Base-by-base conservation (phyloP, 2,113 vertebrate species). In the Proteles cristata region DNA sequence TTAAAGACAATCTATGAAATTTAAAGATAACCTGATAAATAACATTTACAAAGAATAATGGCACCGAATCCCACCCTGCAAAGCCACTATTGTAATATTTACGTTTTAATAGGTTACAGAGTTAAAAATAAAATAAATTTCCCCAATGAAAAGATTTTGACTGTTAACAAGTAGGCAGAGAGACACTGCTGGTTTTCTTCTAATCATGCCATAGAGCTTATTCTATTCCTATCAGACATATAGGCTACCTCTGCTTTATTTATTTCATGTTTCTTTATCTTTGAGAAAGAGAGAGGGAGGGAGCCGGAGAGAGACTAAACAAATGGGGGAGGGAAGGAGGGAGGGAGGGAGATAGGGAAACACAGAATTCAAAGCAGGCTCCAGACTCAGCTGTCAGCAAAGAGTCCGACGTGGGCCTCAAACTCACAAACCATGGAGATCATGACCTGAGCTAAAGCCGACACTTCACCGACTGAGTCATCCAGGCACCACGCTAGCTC, bases 1-100 rank as follows among this genome's bases (percentile, higher is more conserved):
- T 82, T 50, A 92, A 90, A 90, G 12, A 50, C 68, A 81, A 45
- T 33, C 77, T 55, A 55, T 58, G 28, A 39, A 82, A 84, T 11
- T 35, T 87, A 65, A 83, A 94, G 45, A 90, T 76, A 74, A 66
- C 28, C 50, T 77, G 82, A 66, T 33, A 96, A 79, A 31, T 85
- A 89, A 92, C 53, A 86, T 89, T 21, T 65, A 69, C 14, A 19
- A 84, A 93, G 65, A 93, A 82, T 69, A 90, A 77, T 26, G 11
- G 23, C 43, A 86, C 19, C 43, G 25, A 90, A 94, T 87, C 14
- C 31, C 35, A 45, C 45, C 61, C 16, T 63, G 12, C 76, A 55
- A n/a, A 48, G 73, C 43, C 19, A 69, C 45, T 16, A 76, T 12
- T 80, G 16, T 91, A 61, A 88, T 89, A 66, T 53, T 85, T 73